Evolutionary conservation across 2,113 vertebrate genomes (phyloP), one percentile per base, ranked within the genome.

Genomic region (Vidua chalybeata): DNA sequence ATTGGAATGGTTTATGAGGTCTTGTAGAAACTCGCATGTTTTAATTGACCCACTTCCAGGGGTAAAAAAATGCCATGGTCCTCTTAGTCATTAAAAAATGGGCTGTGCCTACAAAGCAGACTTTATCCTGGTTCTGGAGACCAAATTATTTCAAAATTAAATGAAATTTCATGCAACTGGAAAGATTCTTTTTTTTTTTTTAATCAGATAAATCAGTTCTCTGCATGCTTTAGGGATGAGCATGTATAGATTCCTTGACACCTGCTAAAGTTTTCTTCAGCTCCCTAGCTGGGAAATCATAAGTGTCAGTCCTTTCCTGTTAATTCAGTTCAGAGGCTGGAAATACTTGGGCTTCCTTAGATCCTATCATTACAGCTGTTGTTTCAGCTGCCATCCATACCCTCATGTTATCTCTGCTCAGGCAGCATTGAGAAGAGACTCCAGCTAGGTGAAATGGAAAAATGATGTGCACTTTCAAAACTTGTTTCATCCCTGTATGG

Each of bases 321-420:
- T 93, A 93, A 90, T 96, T 94, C 92, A 68, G 52, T 86, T 89
- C 61, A 72, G 93, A 93, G 61, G 31, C 88, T 89, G 85, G 66
- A 85, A 94, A 86, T 74, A 26, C 61, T 84, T 0, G 0, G 59
- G 76, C 85, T 94, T 77, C 77, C 64, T 94, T 45, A 92, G 94
- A 91, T 94, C 59, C 39, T 92, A 87, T 96, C 90, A 12, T 84
- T 92, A 64, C 76, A 68, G 93, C 86, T 87, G 88, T 89, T 97
- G 80, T 96, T 94, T 96, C 92, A 93, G 92, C 86, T 95, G 94
- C 93, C 88, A 72, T 71, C 86, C n/a, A 8, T 69, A 84, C 52
- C 73, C 76, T 68, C 0, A 0, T 72, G 80, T 90, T 96, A 95
- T 87, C 94, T 93, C 88, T 73, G 90, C 69, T 86, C 80, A 75